Evolutionary conservation across 2,113 vertebrate genomes (phyloP).

Genomic region (Rhipidura dahli): DNA sequence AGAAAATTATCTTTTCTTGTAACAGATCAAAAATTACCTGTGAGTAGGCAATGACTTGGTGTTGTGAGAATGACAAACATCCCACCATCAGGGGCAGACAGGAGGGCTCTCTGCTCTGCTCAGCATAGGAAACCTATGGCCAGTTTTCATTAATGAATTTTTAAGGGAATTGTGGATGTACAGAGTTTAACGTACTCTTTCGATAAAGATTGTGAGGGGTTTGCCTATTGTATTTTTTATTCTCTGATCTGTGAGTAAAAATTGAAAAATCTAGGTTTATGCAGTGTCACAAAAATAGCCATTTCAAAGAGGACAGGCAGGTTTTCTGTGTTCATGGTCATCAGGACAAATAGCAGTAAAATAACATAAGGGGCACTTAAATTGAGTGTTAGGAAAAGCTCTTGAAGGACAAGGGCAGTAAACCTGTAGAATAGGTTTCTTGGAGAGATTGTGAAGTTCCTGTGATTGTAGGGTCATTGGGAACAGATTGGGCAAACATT

Average conservation of each 20-base stretch:
- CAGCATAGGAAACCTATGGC: neutral
- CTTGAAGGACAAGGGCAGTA: neutral
- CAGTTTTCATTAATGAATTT: neutral
- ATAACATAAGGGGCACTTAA: neutral
- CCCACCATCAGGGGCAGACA: neutral
- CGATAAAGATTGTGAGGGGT: neutral
- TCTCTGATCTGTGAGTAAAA: neutral
- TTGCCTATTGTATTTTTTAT: neutral
- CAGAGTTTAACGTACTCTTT: neutral
- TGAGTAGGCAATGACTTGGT: neutral
- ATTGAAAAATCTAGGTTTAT: neutral
- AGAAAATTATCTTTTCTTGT: neutral
- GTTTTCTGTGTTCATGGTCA: neutral
- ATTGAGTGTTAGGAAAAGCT: neutral
- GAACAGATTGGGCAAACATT: neutral
- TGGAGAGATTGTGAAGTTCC: neutral
- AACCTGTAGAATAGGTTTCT: neutral
- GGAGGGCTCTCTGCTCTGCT: neutral
- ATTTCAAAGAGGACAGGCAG: neutral
- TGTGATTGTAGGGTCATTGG: neutral
- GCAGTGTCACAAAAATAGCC: neutral
- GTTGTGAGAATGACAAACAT: neutral
- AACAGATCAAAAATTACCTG: neutral
- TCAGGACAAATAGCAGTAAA: neutral
- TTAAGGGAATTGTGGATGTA: neutral